A percentile compares a stretch with the other conserved stretches of the same genome.
phyloP scores from a whole-genome alignment of 2,888 invertebrate species.

The Hecatera dysodea region DNA sequence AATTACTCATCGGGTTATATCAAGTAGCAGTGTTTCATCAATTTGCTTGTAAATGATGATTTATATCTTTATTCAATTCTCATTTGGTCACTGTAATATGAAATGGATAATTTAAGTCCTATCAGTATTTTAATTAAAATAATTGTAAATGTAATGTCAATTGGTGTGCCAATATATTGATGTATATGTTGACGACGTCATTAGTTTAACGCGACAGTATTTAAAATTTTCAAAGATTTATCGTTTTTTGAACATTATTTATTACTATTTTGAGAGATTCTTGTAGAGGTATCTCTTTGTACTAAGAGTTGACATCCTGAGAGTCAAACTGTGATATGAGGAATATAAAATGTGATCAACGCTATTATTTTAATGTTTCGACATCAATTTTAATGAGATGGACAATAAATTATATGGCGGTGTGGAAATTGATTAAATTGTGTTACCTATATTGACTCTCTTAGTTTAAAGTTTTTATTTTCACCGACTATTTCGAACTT shows the following conservation, averaged over 20 bases:
- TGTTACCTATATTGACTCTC: conserved; percentile 60
- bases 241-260: conserved; percentile 54
- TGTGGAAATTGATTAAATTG: conserved; percentile 31
- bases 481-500: conserved; percentile 1
- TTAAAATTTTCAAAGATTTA: conserved; percentile 57
- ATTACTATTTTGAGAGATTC: conserved; percentile 51
- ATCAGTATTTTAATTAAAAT: conserved; percentile 54
- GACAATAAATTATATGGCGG: conserved; percentile 69
- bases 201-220: conserved; percentile 58
- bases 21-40: conserved; percentile 34
- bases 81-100: conserved; percentile 22
- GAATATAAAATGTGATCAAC: conserved; percentile 79
- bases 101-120: conserved; percentile 27
- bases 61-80: conserved; percentile 24
- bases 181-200: conserved; percentile 39
- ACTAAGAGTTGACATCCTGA: conserved; percentile 45
- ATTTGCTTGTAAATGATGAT: conserved; percentile 50
- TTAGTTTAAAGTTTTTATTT: conserved; percentile 18
- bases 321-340: conserved; percentile 69
- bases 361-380: conserved; percentile 75
- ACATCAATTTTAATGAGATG: conserved; percentile 68
- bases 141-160: conserved; percentile 49
- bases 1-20: conserved; percentile 41
- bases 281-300: conserved; percentile 37
- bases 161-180: conserved; percentile 61